Conservation (phyloP, 1,140 invertebrate species). For the Drosophila navojoa region DNA sequence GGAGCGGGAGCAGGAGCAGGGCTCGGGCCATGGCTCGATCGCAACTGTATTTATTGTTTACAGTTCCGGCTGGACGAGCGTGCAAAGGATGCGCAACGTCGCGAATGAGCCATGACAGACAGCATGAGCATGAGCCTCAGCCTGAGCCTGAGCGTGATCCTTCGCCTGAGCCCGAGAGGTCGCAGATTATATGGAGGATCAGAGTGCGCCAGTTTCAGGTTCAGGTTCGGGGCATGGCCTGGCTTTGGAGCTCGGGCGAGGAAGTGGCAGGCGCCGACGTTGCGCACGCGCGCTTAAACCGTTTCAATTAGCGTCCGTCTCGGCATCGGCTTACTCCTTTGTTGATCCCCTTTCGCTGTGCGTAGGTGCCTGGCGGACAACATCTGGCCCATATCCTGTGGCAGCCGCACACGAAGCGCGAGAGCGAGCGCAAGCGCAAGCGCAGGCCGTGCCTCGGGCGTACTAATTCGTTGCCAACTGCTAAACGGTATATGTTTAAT, state of each 20-base stretch:
- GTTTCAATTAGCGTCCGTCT: constrained; percentile 68
- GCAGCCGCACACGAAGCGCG: constrained; percentile 65
- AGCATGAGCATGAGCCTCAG: neutral
- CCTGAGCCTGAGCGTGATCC: neutral
- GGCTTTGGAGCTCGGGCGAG: constrained; percentile 20
- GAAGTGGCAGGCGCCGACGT: constrained; percentile 56
- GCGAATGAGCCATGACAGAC: constrained; percentile 41
- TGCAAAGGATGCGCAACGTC: constrained; percentile 57
- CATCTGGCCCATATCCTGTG: constrained; percentile 70
- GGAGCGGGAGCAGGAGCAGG: neutral
- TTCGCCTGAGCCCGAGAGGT: neutral
- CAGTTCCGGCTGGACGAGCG: constrained; percentile 77
- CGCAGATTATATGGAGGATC: constrained; percentile 14
- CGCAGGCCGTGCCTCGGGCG: constrained; percentile 37
- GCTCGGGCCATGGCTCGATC: constrained; percentile 13
- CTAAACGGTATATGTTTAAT: constrained; percentile 4
- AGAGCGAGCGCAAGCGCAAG: neutral
- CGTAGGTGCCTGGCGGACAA: constrained; percentile 10
- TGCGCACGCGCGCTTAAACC: constrained; percentile 62
- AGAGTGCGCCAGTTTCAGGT: constrained; percentile 10
- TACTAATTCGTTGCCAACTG: constrained; percentile 25
- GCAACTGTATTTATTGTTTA: constrained; percentile 72
- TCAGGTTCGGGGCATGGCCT: neutral
- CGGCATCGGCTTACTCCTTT: constrained; percentile 72
- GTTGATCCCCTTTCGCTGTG: constrained; percentile 45